phyloP scores from a whole-genome alignment of 1,140 invertebrate species.

The Phthorimaea operculella region DNA sequence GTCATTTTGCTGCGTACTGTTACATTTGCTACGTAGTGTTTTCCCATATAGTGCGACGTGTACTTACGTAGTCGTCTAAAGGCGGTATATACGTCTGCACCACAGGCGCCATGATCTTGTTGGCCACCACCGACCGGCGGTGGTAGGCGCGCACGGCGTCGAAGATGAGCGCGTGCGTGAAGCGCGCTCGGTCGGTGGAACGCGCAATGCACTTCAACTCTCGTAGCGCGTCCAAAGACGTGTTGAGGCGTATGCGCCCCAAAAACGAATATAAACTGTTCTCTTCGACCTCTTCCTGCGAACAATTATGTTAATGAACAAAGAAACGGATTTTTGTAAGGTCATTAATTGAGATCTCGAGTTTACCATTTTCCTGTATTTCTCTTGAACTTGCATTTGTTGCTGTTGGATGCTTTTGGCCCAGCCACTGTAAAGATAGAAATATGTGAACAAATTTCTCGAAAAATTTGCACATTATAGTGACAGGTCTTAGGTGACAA shows the following conservation, averaged over 20 bases:
- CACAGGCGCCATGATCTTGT: conserved; percentile 14
- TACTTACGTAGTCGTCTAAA: conserved; percentile 26
- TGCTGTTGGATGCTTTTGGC: conserved; percentile 36
- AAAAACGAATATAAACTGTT: conserved; percentile 42
- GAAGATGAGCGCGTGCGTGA: conserved; percentile 24
- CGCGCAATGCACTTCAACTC: conserved; percentile 42
- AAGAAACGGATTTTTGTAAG: too few species aligned
- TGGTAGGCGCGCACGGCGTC: conserved; percentile 33
- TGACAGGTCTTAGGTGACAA: too few species aligned
- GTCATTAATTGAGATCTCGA: too few species aligned
- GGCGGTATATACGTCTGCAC: conserved; percentile 35
- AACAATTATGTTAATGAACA: neutral
- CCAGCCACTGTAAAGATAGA: conserved; percentile 36
- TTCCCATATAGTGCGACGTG: too few species aligned
- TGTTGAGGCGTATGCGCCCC: conserved; percentile 36
- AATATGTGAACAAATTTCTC: too few species aligned
- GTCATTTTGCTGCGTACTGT: too few species aligned
- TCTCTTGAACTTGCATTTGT: conserved; percentile 37
- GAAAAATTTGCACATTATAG: too few species aligned
- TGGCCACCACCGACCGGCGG: conserved; percentile 14
- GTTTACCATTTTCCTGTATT: conserved; percentile 34
- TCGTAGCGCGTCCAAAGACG: conserved; percentile 41
- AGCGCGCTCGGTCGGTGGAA: conserved; percentile 29
- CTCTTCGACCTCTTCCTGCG: conserved; percentile 39
- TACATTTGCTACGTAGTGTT: too few species aligned